Percentiles rank a stretch among this genome's conserved stretches.
These are phyloP conservation scores for Sitophilus oryzae DNA, from an alignment of 1,140 invertebrate genomes.

Conservation along the genomic window DNA sequence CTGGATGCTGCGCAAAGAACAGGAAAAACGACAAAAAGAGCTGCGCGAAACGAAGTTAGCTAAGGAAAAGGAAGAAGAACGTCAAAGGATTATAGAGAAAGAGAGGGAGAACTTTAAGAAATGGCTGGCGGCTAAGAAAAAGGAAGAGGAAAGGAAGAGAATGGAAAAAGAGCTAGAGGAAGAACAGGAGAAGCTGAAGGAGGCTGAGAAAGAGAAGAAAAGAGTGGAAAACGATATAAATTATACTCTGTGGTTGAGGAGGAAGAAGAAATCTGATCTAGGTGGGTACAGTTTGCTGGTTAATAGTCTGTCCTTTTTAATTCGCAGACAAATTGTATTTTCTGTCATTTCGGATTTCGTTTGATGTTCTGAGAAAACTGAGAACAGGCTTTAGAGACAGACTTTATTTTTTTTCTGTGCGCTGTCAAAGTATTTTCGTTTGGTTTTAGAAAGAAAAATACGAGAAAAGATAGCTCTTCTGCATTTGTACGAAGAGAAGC, in stretches of 20 bases:
- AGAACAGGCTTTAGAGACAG: no score
- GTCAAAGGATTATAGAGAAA: conserved; percentile 25
- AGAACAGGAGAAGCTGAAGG: conserved; percentile 36
- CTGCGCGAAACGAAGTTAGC: conserved; percentile 23
- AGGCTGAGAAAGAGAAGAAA: conserved; percentile 39
- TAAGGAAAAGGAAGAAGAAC: conserved; percentile 31
- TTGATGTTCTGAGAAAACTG: no score
- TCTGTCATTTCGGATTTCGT: no score
- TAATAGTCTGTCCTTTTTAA: no score
- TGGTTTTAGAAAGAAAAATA: conserved; percentile 40
- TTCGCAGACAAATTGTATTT: no score
- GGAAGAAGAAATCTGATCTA: conserved; percentile 49
- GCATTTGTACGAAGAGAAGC: conserved; percentile 40
- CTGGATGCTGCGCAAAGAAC: conserved; percentile 35
- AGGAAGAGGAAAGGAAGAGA: conserved; percentile 32
- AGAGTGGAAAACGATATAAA: conserved; percentile 47
- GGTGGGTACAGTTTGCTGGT: conserved; percentile 35
- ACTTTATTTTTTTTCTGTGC: no score
- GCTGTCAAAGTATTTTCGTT: conserved; percentile 1
- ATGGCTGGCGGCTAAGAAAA: conserved; percentile 38
- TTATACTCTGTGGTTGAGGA: conserved; percentile 47
- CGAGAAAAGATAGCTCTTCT: conserved; percentile 45
- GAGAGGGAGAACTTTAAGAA: conserved; percentile 37
- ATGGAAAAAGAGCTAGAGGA: conserved; percentile 31
- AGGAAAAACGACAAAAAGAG: conserved; percentile 27